Evolutionary conservation across 2,888 invertebrate genomes (phyloP).

Genomic region (Byasa hedistus): DNA sequence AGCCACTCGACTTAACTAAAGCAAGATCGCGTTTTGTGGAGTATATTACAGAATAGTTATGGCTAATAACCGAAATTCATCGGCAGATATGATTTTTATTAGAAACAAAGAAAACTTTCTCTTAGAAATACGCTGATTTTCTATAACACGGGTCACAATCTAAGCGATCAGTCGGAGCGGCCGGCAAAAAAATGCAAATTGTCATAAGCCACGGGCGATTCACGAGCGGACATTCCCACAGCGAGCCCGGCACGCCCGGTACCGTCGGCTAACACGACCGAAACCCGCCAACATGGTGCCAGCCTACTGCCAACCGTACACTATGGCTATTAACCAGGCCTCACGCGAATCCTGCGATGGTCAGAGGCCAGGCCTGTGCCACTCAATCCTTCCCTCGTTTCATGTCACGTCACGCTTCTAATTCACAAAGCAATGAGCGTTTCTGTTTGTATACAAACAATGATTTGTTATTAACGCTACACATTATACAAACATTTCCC

Average conservation of each 20-base stretch:
- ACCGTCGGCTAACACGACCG: constrained; percentile 50
- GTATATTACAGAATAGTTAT: no score
- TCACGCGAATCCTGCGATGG: not conserved
- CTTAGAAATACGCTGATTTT: constrained; percentile 16
- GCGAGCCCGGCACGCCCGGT: constrained; percentile 55
- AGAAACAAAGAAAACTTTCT: not conserved
- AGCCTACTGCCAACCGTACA: not conserved
- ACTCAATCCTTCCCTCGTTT: no score
- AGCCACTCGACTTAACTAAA: no score
- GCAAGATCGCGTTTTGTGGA: no score
- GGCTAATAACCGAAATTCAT: no score
- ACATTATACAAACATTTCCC: not conserved
- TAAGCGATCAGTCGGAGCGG: constrained; percentile 59
- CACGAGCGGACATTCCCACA: constrained; percentile 80
- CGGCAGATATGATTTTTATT: no score
- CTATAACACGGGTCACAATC: constrained; percentile 39
- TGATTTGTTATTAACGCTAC: no score
- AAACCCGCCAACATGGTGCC: constrained; percentile 5
- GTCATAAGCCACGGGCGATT: constrained; percentile 80
- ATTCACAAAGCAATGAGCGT: no score
- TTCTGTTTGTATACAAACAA: no score
- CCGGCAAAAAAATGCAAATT: constrained; percentile 78
- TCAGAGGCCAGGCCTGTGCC: no score
- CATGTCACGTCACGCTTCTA: no score
- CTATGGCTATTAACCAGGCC: not conserved